These are phyloP conservation scores for Limosa lapponica DNA, from an alignment of 2,797 vertebrate species.

Conservation along the genomic window DNA sequence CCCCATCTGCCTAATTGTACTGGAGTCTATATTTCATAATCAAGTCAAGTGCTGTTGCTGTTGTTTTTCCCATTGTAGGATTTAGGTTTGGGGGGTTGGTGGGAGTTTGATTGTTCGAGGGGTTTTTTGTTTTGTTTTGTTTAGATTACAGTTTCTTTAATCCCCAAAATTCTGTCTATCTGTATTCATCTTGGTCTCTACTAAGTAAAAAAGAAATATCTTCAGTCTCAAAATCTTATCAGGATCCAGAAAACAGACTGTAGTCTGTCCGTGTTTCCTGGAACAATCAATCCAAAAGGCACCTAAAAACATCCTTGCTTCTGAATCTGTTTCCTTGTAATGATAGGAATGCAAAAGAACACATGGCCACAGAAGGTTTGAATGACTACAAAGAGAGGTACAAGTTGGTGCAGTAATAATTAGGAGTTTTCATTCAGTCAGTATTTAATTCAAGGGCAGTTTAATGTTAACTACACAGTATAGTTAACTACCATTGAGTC, in stretches of 20 bases:
- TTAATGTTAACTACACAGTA: background rate
- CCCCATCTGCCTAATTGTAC: background rate
- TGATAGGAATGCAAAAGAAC: background rate
- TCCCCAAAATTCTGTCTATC: background rate
- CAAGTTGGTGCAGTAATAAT: background rate
- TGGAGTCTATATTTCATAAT: background rate
- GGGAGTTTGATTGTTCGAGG: too few relatives aligned
- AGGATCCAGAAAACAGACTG: background rate
- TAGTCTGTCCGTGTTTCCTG: background rate
- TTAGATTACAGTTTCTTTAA: background rate
- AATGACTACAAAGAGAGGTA: background rate
- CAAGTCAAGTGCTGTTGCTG: background rate
- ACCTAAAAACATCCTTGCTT: background rate
- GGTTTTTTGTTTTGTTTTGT: background rate
- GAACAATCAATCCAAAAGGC: background rate
- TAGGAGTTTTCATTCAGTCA: background rate
- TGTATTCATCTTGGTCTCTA: background rate
- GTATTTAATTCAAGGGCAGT: background rate
- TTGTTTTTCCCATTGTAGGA: background rate
- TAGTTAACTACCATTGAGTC: background rate
- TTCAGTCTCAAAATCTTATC: background rate
- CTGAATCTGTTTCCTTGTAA: background rate
- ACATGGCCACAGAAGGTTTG: background rate
- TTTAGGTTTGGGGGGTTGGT: background rate
- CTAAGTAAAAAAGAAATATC: background rate